Evolutionary conservation across 2,888 invertebrate genomes (phyloP).

Genomic region (Stenurella melanura): DNA sequence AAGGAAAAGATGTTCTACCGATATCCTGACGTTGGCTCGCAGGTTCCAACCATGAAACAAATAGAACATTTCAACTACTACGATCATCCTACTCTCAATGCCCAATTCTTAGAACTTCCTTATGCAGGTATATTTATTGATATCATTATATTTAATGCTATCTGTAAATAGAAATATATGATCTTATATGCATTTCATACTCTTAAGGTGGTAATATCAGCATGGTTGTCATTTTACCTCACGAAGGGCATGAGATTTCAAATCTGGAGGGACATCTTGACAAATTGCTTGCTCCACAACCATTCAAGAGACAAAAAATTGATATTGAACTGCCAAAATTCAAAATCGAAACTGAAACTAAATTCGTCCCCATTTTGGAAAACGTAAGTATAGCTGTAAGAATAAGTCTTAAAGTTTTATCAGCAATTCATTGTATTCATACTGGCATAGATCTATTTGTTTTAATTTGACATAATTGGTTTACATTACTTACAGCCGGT

Average conservation of each 20-base stretch:
- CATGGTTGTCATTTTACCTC: constrained; percentile 61
- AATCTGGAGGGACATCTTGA: constrained; percentile 48
- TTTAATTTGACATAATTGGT: too few relatives aligned
- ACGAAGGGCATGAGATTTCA: constrained; percentile 55
- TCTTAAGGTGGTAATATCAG: constrained; percentile 52
- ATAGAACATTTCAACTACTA: constrained; percentile 59
- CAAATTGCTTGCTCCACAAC: constrained; percentile 42
- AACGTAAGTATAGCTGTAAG: constrained; percentile 48
- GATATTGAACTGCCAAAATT: constrained; percentile 60
- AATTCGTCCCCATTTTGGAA: constrained; percentile 58
- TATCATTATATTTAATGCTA: too few relatives aligned
- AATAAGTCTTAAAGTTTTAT: too few relatives aligned
- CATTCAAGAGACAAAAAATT: constrained; percentile 47
- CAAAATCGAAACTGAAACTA: constrained; percentile 54
- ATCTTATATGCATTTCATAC: too few relatives aligned
- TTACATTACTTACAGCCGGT: too few relatives aligned
- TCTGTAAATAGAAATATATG: too few relatives aligned
- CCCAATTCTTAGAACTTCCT: constrained; percentile 64
- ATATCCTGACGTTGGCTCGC: constrained; percentile 50
- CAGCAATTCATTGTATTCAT: too few relatives aligned
- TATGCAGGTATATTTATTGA: constrained; percentile 51
- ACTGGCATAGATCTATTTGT: too few relatives aligned
- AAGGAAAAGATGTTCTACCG: constrained; percentile 58
- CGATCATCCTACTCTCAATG: constrained; percentile 59
- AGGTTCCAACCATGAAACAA: constrained; percentile 63